These are phyloP conservation scores for Masticophis lateralis DNA, from an alignment of 2,797 vertebrate genomes.

Conservation along the genomic window DNA sequence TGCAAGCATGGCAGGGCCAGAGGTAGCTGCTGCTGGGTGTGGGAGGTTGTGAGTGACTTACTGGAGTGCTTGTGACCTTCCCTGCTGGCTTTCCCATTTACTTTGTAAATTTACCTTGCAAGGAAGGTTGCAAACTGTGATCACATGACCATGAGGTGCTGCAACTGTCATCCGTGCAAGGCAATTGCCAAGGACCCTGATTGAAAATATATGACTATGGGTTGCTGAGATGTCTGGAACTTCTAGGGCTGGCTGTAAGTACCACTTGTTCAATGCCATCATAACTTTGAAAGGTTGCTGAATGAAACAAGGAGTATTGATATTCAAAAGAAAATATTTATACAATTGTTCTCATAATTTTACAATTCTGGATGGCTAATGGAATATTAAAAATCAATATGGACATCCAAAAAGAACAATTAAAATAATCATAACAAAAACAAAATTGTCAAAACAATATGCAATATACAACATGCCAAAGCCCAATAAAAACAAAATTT, in stretches of 20 bases:
- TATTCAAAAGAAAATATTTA: not conserved
- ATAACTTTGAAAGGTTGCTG: not conserved
- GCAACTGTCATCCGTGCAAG: not conserved
- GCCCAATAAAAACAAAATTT: not conserved
- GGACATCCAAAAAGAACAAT: not conserved
- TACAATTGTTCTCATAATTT: not conserved
- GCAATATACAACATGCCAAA: not conserved
- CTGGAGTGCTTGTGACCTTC: not conserved
- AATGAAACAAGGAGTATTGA: not conserved
- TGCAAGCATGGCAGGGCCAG: not conserved
- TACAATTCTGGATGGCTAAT: not conserved
- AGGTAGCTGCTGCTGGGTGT: not conserved
- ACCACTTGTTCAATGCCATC: not conserved
- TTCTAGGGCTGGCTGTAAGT: not conserved
- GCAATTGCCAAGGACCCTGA: not conserved
- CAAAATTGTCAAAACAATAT: not conserved
- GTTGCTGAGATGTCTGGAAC: not conserved
- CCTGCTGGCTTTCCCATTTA: not conserved
- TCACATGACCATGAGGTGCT: not conserved
- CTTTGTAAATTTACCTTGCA: not conserved
- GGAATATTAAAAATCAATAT: not conserved
- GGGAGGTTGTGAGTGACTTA: not conserved
- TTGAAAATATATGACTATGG: not conserved
- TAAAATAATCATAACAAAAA: not conserved
- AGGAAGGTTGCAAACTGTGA: not conserved